Evolutionary conservation across 2,888 invertebrate species (phyloP).

Genomic region (Polymixis flavicincta): DNA sequence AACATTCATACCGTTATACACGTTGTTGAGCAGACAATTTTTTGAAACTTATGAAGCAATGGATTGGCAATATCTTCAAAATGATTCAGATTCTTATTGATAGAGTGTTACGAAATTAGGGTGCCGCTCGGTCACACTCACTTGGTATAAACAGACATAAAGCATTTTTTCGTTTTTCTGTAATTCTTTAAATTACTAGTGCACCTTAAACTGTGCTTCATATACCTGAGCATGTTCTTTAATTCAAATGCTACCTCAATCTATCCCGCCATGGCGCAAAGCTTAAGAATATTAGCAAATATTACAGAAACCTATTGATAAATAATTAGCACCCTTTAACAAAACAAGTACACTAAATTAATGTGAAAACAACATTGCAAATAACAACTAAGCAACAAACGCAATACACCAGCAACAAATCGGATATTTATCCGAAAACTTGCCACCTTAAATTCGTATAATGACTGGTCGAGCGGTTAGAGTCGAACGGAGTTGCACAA

Average conservation of each 20-base stretch:
- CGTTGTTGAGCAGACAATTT: too few species aligned
- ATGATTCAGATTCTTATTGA: too few species aligned
- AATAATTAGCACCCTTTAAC: constrained; percentile 32
- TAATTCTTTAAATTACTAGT: neutral
- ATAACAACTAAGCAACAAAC: constrained; percentile 38
- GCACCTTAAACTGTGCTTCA: neutral
- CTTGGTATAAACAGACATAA: neutral
- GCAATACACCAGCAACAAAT: constrained; percentile 39
- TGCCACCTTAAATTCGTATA: constrained; percentile 50
- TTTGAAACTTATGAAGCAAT: too few species aligned
- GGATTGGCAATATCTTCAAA: too few species aligned
- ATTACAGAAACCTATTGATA: constrained; percentile 9
- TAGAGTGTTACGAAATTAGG: too few species aligned
- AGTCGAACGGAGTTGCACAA: neutral
- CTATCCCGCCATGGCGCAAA: neutral
- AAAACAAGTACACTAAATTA: constrained; percentile 35
- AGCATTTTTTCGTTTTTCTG: neutral
- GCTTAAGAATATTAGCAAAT: neutral
- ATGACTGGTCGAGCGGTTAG: constrained; percentile 8
- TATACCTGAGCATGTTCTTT: neutral
- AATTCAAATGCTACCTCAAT: neutral
- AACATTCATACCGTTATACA: too few species aligned
- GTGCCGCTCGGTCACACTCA: too few species aligned
- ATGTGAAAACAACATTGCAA: constrained; percentile 38
- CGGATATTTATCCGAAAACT: constrained; percentile 56